Evolutionary conservation across 2,888 invertebrate genomes (phyloP).

Genomic region (Aphrophora alni): DNA sequence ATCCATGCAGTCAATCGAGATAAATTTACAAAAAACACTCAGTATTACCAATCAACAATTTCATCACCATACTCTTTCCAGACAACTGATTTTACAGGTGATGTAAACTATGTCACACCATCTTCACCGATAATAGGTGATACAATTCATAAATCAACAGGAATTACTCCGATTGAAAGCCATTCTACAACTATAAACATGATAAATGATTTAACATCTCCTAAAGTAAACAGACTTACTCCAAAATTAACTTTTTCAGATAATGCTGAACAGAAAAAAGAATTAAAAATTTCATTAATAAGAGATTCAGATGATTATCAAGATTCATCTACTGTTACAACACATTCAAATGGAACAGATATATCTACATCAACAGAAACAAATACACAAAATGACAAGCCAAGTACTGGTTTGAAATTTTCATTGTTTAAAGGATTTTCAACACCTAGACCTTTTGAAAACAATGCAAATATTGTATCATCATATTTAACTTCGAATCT

Average conservation of each 20-base stretch:
- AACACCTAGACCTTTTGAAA: background rate
- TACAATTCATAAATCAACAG: background rate
- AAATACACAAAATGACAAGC: background rate
- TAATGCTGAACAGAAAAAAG: background rate
- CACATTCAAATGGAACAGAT: background rate
- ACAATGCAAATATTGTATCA: background rate
- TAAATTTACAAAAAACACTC: background rate
- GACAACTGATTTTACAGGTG: background rate
- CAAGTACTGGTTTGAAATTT: background rate
- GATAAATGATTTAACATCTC: background rate
- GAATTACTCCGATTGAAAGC: background rate
- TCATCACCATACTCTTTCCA: background rate
- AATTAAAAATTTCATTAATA: background rate
- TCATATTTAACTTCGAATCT: background rate
- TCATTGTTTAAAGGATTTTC: background rate
- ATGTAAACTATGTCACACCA: background rate
- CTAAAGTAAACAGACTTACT: background rate
- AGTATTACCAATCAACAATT: background rate
- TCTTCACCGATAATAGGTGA: background rate
- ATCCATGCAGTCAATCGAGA: background rate
- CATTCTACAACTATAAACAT: background rate
- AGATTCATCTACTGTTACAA: background rate
- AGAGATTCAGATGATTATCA: background rate
- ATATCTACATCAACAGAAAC: background rate
- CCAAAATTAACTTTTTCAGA: background rate